Base-by-base conservation (phyloP, 2,113 vertebrate genomes). In the Athene cunicularia region DNA sequence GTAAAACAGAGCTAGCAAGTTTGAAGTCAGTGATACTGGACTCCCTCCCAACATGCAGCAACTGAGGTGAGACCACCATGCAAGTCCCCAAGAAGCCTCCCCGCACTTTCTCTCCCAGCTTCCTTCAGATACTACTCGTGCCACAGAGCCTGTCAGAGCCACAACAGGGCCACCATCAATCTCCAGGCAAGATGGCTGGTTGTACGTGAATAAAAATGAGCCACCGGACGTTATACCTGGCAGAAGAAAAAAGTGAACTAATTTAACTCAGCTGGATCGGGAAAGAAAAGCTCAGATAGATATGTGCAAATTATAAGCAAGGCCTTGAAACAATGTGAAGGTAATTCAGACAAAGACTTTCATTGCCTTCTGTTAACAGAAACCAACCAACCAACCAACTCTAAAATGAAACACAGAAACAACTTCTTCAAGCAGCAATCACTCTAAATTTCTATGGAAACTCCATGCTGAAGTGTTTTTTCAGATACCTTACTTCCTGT, bases 371-470 rank as follows among this genome's bases (percentile, higher is more conserved):
- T 88, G 53, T 49, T 76, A 64, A 64, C 15, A 86, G 86, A 94
- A n/a, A 0, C 5, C 28, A 58, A 28, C 21, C 32, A 71, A 55
- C 3, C 0, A 71, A 55, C 3, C 0, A 0, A 63, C 47, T 70
- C 41, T 32, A 82, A 83, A 86, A 82, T 4, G 23, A 64, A 83
- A 66, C 13, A 56, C 20, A 49, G 27, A 88, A 91, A 30, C 28
- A 91, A 79, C 2, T 5, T 30, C 28, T 47, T 60, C n/a, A 27
- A 80, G 43, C 22, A 63, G 45, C 30, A 45, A 73, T 10, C 58
- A 43, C 23, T 56, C 14, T 15, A 47, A 60, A 90, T 64, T 94
- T 90, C 79, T 58, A 68, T 22, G 30, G 55, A 60, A 79, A 80
- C n/a, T 55, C 56, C 17, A 56, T 68, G 79, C 20, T 43, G n/a